These are phyloP conservation scores for Megalops atlanticus DNA, from an alignment of 2,113 vertebrate species.

Conservation along the genomic window DNA sequence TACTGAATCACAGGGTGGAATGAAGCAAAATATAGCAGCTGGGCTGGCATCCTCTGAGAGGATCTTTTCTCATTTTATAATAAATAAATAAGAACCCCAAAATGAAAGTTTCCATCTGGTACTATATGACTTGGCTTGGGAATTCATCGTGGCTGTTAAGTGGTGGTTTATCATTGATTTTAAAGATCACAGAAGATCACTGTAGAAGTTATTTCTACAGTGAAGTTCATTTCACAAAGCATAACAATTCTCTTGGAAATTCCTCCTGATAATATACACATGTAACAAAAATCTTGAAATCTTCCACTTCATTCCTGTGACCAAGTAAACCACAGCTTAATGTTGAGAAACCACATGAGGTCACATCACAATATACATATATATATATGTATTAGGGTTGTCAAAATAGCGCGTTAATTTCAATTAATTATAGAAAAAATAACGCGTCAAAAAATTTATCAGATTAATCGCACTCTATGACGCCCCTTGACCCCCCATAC, in stretches of 20 bases:
- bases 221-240: not conserved
- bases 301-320: no score
- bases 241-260: conserved; percentile 6
- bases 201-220: conserved; percentile 45
- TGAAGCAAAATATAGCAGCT: not conserved
- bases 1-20: not conserved
- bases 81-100: conserved; percentile 39
- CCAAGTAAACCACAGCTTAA: not conserved
- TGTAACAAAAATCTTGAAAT: no score
- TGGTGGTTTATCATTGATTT: conserved; percentile 55
- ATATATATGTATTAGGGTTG: no score
- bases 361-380: not conserved
- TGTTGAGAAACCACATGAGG: not conserved
- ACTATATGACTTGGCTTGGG: conserved; percentile 63
- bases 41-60: not conserved
- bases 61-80: conserved; percentile 5
- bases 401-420: no score
- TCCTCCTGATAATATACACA: no score
- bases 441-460: no score
- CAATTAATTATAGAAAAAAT: no score
- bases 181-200: conserved; percentile 48
- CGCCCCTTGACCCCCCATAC: no score
- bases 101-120: conserved; percentile 70
- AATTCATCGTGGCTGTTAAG: conserved; percentile 55
- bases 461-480: no score